These are phyloP conservation scores for Montipora foliosa DNA, from an alignment of 64 coral and sea anemone genomes.

Conservation along the genomic window DNA sequence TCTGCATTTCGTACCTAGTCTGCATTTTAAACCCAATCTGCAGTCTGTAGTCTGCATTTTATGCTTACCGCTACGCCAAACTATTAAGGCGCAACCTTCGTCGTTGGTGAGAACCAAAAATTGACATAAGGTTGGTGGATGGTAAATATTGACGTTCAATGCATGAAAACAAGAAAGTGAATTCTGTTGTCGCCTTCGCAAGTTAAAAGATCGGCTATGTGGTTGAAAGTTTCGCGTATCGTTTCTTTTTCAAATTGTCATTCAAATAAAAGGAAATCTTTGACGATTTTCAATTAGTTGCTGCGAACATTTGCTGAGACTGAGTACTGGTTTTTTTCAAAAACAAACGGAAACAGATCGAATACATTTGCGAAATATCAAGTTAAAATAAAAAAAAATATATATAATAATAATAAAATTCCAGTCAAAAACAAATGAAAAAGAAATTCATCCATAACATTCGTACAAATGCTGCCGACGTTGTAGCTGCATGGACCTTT, in stretches of 20 bases:
- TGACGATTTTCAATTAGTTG: constrained; percentile 40
- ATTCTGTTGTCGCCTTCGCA: neutral
- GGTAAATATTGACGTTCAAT: neutral
- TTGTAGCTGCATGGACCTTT: too few species aligned
- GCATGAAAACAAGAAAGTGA: neutral
- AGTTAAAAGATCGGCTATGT: neutral
- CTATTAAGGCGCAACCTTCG: neutral
- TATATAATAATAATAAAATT: too few species aligned
- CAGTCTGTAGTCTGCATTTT: neutral
- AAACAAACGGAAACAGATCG: too few species aligned
- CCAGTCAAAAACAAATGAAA: too few species aligned
- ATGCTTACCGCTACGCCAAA: neutral
- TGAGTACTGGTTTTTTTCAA: too few species aligned
- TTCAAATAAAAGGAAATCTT: constrained; percentile 38
- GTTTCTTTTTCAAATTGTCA: constrained; percentile 27
- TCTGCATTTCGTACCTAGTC: too few species aligned
- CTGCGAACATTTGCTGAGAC: constrained; percentile 34
- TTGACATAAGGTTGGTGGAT: too few species aligned
- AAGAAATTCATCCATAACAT: too few species aligned
- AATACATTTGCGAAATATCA: too few species aligned
- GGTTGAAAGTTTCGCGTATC: constrained; percentile 8
- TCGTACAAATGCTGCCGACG: too few species aligned
- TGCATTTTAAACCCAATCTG: neutral
- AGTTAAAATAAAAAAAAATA: too few species aligned
- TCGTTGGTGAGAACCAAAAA: too few species aligned